phyloP scores from a whole-genome alignment of 2,888 invertebrate species.

The Alsophila aescularia region DNA sequence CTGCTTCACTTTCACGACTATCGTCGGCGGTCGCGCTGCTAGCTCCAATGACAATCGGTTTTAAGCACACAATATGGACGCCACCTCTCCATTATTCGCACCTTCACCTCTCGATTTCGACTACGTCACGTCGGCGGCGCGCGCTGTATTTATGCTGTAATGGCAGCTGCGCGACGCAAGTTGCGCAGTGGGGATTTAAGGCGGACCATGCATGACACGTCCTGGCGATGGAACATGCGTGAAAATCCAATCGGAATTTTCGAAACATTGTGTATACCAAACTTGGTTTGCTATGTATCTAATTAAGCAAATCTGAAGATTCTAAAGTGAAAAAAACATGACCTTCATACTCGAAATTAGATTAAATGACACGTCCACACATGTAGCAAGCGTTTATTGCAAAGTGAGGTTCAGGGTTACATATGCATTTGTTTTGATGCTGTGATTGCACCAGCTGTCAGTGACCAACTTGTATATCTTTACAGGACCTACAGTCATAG shows the following conservation, averaged over 20 bases:
- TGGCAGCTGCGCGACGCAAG: slow-evolving; percentile 70
- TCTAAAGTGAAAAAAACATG: no score
- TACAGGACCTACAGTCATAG: no score
- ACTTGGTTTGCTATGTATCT: no score
- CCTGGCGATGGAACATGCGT: not conserved
- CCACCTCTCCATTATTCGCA: slow-evolving; percentile 81
- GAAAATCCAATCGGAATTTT: not conserved
- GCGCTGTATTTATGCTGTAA: slow-evolving; percentile 66
- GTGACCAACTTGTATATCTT: no score
- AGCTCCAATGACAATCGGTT: slow-evolving; percentile 80
- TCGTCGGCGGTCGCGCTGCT: slow-evolving; percentile 79
- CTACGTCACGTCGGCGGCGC: slow-evolving; percentile 77
- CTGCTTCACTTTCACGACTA: slow-evolving; percentile 77
- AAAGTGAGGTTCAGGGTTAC: no score
- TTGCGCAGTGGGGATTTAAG: slow-evolving; percentile 76
- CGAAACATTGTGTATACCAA: no score
- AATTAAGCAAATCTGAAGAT: no score
- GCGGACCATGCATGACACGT: slow-evolving; percentile 46
- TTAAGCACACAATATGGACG: slow-evolving; percentile 73
- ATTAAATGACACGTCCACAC: no score
- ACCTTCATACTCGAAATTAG: no score
- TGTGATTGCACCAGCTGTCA: no score
- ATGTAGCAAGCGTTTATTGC: no score
- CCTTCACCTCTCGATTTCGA: slow-evolving; percentile 81
- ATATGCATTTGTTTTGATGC: no score